Percentiles rank a stretch among this genome's conserved stretches.
phyloP scores from a whole-genome alignment of 2,888 invertebrate genomes.

The Drosophila ustulata region DNA sequence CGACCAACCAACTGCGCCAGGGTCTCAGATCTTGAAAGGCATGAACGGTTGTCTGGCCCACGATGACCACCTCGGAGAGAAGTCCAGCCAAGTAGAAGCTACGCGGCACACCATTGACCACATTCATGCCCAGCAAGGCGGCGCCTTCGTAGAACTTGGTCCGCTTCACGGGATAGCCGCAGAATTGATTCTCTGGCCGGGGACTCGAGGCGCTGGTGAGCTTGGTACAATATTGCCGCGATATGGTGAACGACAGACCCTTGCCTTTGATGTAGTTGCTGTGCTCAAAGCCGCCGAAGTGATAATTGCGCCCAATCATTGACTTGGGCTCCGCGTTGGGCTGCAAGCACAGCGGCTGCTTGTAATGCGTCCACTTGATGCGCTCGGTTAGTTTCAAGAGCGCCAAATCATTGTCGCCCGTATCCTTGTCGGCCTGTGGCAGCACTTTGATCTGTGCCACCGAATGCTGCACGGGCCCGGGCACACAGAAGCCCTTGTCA shows the following conservation, averaged over 20 bases:
- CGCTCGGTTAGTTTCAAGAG: conserved; percentile 41
- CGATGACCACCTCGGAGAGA: conserved; percentile 23
- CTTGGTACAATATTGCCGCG: conserved; percentile 32
- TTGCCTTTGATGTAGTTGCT: conserved; percentile 35
- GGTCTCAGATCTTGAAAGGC: conserved; percentile 52
- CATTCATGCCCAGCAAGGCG: conserved; percentile 49
- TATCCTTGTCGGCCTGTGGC: conserved; percentile 57
- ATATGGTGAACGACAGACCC: conserved; percentile 36
- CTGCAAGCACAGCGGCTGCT: conserved; percentile 57
- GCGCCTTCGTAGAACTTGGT: conserved; percentile 47
- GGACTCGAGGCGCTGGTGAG: conserved; percentile 19
- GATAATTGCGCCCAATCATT: conserved; percentile 47
- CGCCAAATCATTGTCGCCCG: conserved; percentile 58
- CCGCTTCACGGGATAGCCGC: conserved; percentile 44
- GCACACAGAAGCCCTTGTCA: conserved; percentile 58
- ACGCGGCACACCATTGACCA: conserved; percentile 40
- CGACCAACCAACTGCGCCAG: conserved; percentile 47
- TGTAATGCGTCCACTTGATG: conserved; percentile 42
- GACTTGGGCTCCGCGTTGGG: conserved; percentile 39
- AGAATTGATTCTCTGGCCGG: conserved; percentile 53
- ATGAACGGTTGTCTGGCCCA: conserved; percentile 16
- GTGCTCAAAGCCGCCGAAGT: conserved; percentile 51
- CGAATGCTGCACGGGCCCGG: conserved; percentile 42
- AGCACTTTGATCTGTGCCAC: conserved; percentile 50
- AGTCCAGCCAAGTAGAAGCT: conserved; percentile 58